Conservation (phyloP, 2,797 vertebrate species). For the Peromyscus nudipes region DNA sequence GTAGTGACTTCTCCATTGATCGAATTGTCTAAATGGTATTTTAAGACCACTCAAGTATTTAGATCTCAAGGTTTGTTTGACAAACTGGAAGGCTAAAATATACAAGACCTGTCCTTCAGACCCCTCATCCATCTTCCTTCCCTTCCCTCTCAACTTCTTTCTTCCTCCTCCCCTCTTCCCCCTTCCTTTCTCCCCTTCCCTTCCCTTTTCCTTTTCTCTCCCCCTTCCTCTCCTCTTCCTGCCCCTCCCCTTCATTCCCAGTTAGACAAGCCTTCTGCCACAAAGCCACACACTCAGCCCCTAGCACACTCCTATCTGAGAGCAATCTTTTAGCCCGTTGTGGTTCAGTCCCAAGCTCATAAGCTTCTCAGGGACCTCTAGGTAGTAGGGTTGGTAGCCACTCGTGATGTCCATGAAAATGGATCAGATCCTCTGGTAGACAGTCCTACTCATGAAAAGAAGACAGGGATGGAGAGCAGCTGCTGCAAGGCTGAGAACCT, state of each 20-base stretch:
- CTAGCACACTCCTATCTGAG: not conserved
- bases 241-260: not conserved
- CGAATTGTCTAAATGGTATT: not conserved
- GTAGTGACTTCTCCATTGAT: not conserved
- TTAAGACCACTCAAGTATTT: not conserved
- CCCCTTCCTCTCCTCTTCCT: not conserved
- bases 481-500: too few relatives aligned
- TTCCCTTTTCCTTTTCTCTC: not conserved
- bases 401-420: not conserved
- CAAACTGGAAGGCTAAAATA: not conserved
- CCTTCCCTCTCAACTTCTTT: not conserved
- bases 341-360: not conserved
- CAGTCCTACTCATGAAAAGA: not conserved
- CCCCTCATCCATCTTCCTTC: too few relatives aligned
- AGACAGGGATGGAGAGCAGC: fast-evolving
- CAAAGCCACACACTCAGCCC: not conserved
- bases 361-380: not conserved
- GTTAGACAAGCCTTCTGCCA: not conserved
- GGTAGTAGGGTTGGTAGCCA: not conserved
- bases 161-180: fast-evolving
- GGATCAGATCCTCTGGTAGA: not conserved
- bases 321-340: not conserved
- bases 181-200: not conserved
- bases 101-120: not conserved
- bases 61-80: not conserved